These are phyloP conservation scores for Actinernus sp. DNA, from an alignment of 92 coral and sea anemone species.

Conservation along the genomic window DNA sequence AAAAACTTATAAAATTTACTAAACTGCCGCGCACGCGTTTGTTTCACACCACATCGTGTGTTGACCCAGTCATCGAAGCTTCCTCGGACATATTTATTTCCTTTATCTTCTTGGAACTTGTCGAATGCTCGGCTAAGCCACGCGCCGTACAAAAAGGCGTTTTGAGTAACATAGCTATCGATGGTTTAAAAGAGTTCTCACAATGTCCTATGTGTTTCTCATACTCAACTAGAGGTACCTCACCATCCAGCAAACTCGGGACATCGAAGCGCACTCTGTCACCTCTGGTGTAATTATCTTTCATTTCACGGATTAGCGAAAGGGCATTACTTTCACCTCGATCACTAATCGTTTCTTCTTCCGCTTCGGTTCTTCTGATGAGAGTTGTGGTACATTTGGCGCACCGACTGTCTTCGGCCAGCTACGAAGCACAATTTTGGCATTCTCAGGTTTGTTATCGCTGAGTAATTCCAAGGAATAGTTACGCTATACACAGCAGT, in stretches of 20 bases:
- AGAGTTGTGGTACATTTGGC: constrained; percentile 9
- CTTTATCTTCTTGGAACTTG: constrained; percentile 36
- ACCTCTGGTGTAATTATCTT: too few relatives aligned
- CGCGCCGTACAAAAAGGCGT: constrained; percentile 40
- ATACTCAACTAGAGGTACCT: neutral
- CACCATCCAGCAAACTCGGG: neutral
- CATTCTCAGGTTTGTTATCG: neutral
- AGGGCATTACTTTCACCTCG: too few relatives aligned
- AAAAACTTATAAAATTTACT: constrained; percentile 19
- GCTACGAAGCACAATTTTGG: constrained; percentile 6
- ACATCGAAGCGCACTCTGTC: too few relatives aligned
- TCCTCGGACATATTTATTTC: neutral
- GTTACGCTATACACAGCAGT: constrained; percentile 11
- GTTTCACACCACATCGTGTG: constrained; percentile 28
- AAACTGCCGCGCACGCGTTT: constrained; percentile 40
- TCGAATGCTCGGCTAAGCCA: constrained; percentile 42
- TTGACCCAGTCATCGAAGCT: constrained; percentile 49
- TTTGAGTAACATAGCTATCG: constrained; percentile 54
- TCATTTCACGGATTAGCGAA: neutral
- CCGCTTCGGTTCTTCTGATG: neutral
- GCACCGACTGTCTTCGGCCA: constrained; percentile 23
- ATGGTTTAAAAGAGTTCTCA: neutral
- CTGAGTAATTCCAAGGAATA: constrained; percentile 8
- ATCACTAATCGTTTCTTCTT: neutral
- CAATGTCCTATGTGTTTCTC: neutral